Conservation (phyloP, 2,113 vertebrate genomes). For the Papio anubis region DNA sequence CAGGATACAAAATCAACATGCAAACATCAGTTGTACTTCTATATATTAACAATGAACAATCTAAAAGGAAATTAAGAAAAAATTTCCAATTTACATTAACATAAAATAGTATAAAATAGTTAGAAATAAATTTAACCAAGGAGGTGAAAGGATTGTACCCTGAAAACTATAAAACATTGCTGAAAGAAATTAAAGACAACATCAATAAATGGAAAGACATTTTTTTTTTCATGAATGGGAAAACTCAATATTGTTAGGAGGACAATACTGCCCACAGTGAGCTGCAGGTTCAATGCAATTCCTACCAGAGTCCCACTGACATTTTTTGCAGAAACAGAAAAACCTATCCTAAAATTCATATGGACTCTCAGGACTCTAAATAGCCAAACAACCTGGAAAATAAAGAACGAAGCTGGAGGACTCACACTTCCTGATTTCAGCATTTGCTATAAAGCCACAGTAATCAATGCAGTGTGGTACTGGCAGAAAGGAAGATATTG, state of each 20-base stretch:
- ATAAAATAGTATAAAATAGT: not conserved
- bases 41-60: not conserved
- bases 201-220: not conserved
- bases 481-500: not conserved
- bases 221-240: not conserved
- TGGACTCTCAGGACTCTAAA: not conserved
- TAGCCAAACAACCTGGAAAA: not conserved
- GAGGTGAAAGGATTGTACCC: not conserved
- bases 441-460: not conserved
- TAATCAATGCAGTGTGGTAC: not conserved
- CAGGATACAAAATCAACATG: not conserved
- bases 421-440: not conserved
- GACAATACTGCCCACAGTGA: not conserved
- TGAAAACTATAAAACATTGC: not conserved
- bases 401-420: not conserved
- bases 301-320: not conserved
- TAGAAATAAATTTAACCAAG: not conserved
- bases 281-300: not conserved
- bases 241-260: not conserved
- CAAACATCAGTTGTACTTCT: not conserved
- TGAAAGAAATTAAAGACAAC: not conserved
- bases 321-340: not conserved
- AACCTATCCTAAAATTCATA: not conserved
- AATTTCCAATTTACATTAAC: not conserved
- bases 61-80: not conserved